Conservation (phyloP, 2,797 vertebrate genomes). For the Molossus alvarezi region DNA sequence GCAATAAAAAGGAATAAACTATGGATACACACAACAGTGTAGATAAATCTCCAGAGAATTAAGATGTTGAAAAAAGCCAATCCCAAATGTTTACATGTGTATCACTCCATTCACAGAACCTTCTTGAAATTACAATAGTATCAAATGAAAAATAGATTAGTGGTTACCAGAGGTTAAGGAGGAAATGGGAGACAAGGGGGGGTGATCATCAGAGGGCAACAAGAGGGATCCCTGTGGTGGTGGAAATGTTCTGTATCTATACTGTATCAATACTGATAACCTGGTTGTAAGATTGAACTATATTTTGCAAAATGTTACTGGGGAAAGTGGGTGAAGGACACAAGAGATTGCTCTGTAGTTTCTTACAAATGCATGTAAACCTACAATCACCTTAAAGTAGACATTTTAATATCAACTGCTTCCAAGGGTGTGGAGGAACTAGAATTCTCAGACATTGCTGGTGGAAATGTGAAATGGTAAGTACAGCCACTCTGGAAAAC, state of each 20-base stretch:
- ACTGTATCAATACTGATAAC: neutral
- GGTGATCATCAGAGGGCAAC: neutral
- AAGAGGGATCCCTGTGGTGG: neutral
- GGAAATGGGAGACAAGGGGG: neutral
- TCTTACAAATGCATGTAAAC: neutral
- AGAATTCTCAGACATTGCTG: neutral
- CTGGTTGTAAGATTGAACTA: neutral
- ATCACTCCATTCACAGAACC: neutral
- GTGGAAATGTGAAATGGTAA: neutral
- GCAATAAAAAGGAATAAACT: conserved; percentile 3
- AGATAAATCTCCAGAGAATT: neutral
- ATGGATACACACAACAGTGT: neutral
- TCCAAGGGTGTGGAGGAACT: neutral
- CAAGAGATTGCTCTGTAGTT: neutral
- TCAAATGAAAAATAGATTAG: neutral
- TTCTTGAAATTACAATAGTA: neutral
- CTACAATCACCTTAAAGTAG: conserved; percentile 26
- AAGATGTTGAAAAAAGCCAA: neutral
- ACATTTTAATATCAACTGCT: neutral
- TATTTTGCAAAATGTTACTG: neutral
- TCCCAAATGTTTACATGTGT: neutral
- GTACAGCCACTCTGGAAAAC: neutral
- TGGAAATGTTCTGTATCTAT: neutral
- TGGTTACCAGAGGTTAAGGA: neutral
- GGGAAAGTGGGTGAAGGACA: neutral